phyloP scores from a whole-genome alignment of 2,797 vertebrate species.

The Poeciliopsis infans region DNA sequence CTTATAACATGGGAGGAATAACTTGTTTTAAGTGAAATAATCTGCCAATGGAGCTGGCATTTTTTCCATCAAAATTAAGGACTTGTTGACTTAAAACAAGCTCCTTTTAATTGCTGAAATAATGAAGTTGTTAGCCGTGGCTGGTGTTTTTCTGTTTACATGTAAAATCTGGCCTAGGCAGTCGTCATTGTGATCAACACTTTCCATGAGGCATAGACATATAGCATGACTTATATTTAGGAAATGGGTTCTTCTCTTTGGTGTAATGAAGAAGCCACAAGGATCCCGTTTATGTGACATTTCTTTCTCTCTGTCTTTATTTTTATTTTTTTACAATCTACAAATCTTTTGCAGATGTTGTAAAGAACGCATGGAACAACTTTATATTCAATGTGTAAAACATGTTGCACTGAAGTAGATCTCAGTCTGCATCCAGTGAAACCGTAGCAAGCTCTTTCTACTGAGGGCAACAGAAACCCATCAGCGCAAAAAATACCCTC shows the following conservation, averaged over 20 bases:
- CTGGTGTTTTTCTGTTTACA: background rate
- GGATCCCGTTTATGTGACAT: constrained; percentile 23
- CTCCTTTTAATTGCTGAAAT: too few relatives aligned
- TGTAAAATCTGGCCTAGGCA: background rate
- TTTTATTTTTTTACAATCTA: constrained; percentile 14
- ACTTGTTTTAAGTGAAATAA: too few relatives aligned
- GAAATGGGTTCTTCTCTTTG: constrained; percentile 1
- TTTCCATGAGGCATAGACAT: background rate
- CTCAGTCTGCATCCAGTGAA: background rate
- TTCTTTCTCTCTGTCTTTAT: background rate
- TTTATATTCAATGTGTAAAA: constrained; percentile 13
- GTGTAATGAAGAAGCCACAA: constrained; percentile 12
- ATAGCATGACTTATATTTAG: background rate
- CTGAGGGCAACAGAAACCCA: background rate
- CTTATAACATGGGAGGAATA: too few relatives aligned
- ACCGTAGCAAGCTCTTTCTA: constrained; percentile 14
- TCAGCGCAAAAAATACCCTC: background rate
- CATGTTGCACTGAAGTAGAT: background rate
- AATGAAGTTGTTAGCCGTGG: background rate
- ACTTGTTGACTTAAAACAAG: too few relatives aligned
- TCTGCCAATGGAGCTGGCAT: too few relatives aligned
- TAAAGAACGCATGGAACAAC: constrained; percentile 11
- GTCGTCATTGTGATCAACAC: background rate
- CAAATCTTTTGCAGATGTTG: constrained; percentile 31
- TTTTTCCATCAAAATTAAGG: too few relatives aligned